Percentiles rank a stretch among this genome's conserved stretches.
Evolutionary conservation across 2,113 vertebrate species (phyloP).

Genomic region (Tenrec ecaudatus): DNA sequence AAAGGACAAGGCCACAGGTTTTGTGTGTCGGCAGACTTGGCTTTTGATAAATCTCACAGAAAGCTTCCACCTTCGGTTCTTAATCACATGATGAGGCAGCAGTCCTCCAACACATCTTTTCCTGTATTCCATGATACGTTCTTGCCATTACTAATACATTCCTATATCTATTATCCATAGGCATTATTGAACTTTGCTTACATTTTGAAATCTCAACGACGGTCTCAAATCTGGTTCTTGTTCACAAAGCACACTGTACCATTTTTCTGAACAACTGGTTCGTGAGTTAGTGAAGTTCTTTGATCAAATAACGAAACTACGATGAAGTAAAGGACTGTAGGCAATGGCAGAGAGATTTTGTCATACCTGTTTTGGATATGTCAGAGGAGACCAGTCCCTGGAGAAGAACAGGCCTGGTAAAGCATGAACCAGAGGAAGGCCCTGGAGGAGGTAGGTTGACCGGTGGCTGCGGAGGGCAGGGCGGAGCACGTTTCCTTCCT

Average conservation of each 20-base stretch:
- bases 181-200: neutral
- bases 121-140: neutral
- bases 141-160: too few relatives aligned
- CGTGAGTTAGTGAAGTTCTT: slow-evolving; percentile 13
- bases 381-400: too few relatives aligned
- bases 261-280: neutral
- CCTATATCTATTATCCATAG: neutral
- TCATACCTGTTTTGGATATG: too few relatives aligned
- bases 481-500: too few relatives aligned
- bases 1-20: neutral
- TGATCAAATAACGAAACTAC: neutral
- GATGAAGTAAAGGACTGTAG: neutral
- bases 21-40: neutral
- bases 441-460: too few relatives aligned
- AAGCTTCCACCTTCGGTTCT: neutral
- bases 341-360: too few relatives aligned
- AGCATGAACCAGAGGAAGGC: too few relatives aligned
- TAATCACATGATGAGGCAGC: neutral
- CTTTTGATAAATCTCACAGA: slow-evolving; percentile 8
- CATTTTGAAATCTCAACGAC: neutral
- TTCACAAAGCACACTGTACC: neutral
- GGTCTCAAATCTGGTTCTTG: neutral
- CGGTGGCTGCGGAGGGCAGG: too few relatives aligned
- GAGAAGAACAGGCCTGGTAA: too few relatives aligned
- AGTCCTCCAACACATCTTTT: neutral